phyloP scores from a whole-genome alignment of 2,797 vertebrate genomes.

The Pristis pectinata region DNA sequence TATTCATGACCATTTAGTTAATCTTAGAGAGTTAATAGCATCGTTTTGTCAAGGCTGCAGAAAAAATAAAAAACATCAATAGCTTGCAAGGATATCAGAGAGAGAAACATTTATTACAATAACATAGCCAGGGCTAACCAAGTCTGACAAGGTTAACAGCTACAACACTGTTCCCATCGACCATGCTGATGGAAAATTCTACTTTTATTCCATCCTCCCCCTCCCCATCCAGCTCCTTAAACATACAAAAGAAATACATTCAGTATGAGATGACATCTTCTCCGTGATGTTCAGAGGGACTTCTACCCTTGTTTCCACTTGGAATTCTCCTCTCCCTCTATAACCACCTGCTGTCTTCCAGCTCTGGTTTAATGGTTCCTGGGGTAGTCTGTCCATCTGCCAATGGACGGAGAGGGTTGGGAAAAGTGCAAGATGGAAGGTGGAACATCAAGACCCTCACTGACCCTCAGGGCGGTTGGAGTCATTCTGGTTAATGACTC shows the following conservation, averaged over 20 bases:
- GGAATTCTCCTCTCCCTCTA: too few relatives aligned
- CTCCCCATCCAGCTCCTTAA: background rate
- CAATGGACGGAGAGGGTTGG: background rate
- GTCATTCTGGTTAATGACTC: too few relatives aligned
- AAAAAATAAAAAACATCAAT: background rate
- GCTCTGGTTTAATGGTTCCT: background rate
- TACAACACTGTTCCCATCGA: background rate
- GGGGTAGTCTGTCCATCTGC: background rate
- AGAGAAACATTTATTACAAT: conserved; percentile 20
- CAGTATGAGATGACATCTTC: background rate
- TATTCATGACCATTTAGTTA: conserved; percentile 21
- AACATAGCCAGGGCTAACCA: background rate
- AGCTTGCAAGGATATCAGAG: background rate
- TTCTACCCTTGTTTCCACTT: background rate
- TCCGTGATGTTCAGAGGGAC: background rate
- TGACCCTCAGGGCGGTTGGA: too few relatives aligned
- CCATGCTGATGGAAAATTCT: conserved; percentile 2
- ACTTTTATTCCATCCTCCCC: background rate
- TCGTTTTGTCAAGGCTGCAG: background rate
- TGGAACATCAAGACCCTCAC: too few relatives aligned
- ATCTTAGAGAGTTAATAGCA: conserved; percentile 23
- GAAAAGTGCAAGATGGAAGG: too few relatives aligned
- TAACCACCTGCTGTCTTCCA: background rate
- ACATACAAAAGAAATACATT: background rate
- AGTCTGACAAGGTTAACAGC: conserved; percentile 3